These are phyloP conservation scores for Pedicia rivosa DNA, from an alignment of 2,888 invertebrate genomes.

Conservation along the genomic window DNA sequence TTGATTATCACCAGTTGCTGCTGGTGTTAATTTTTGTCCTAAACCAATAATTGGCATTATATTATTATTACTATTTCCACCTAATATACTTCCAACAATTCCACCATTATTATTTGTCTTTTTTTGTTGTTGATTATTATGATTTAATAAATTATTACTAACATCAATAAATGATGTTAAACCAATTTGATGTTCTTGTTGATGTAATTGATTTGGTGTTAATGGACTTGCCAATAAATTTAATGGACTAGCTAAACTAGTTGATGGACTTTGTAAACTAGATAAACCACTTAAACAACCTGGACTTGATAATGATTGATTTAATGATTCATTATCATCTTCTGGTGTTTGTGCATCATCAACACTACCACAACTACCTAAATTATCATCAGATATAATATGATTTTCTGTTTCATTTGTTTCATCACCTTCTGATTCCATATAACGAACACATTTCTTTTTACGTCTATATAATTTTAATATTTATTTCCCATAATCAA, in stretches of 20 bases:
- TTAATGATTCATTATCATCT: conserved; percentile 45
- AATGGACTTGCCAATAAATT: conserved; percentile 51
- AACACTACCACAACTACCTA: conserved; percentile 67
- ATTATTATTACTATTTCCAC: conserved; percentile 7
- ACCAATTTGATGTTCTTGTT: conserved; percentile 8
- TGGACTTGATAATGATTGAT: conserved; percentile 40
- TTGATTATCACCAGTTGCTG: conserved; percentile 3
- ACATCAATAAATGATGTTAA: too few relatives aligned
- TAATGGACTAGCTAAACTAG: conserved; percentile 64
- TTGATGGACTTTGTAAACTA: conserved; percentile 51
- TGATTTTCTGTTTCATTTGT: conserved; percentile 31
- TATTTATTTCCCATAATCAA: too few relatives aligned
- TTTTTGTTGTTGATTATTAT: conserved; percentile 8
- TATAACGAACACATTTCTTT: conserved; percentile 93
- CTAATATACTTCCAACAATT: conserved; percentile 6
- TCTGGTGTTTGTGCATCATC: conserved; percentile 52
- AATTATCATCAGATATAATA: conserved; percentile 46
- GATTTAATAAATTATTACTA: conserved; percentile 7
- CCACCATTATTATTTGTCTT: conserved; percentile 7
- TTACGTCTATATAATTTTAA: conserved; percentile 89
- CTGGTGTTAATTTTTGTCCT: neutral
- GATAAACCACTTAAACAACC: conserved; percentile 50
- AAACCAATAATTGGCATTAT: neutral
- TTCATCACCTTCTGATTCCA: conserved; percentile 64
- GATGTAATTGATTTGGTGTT: conserved; percentile 16